Base-by-base conservation (phyloP, 2,888 invertebrate species). In the Caenorhabditis sp. region DNA sequence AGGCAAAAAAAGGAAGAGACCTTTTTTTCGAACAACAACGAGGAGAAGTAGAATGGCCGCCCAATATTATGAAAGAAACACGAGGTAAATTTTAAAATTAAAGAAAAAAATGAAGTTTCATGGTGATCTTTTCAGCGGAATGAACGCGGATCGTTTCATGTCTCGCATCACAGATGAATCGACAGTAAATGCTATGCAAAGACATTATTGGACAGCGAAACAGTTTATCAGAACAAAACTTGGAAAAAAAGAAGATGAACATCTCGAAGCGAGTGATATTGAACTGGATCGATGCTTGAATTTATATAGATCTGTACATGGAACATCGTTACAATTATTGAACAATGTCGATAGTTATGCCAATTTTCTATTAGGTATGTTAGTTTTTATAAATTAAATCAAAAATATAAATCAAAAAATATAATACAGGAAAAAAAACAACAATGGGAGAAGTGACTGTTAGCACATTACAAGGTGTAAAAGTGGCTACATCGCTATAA, bases 161-260 rank as follows among this genome's bases (percentile, higher is more conserved):
- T 72, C 77, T 43, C 67, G 77, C 5, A 67, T 83, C 37, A 66
- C 73, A 21, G 80, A 81, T 67, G 85, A 85, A 51, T 79, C 79
- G 24, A 82, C 85, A 4, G 71, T 83, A 8, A 66, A 77, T 51
- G 81, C 81, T 17, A 78, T 96, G 92, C 94, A 95, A 89, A 94
- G 96, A 89, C 95, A 95, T 83, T 97, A 94, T 89, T 99, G 97
- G 97, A 93, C 97, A 66, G 97, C 97, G 8, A 97, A 97, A 88
- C 97, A 97, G 89, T 93, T 94, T 58, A 62, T 85, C 26, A 58
- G 83, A 54, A 77, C 76, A 2, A 85, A 85, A 67, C 53, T 85
- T 50, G 83, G 85, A 14, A 83, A 82, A 58, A 83, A 82, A 71
- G 97, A 99, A 90, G 99, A 99, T 88, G 95, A 95, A 81, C 95